Evolutionary conservation across 2,113 vertebrate genomes (phyloP).

Genomic region (Peromyscus californicus): DNA sequence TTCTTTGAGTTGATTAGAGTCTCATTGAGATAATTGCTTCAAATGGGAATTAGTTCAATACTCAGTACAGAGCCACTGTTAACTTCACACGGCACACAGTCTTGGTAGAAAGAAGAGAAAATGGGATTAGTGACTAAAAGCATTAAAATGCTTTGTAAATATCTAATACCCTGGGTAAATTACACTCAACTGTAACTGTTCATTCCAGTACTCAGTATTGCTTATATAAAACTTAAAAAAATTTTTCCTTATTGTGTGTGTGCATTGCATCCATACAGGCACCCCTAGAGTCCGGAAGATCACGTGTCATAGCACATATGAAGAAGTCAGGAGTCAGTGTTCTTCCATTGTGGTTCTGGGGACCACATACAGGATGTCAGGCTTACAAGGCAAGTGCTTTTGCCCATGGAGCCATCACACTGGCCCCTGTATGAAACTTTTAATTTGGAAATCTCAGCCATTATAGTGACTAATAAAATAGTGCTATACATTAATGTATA

Average conservation of each 20-base stretch:
- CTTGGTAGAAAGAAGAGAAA: constrained; percentile 28
- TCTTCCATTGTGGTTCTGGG: background rate
- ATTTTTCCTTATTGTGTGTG: background rate
- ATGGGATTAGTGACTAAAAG: background rate
- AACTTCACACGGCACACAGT: background rate
- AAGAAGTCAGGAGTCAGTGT: background rate
- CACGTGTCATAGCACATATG: too few species aligned
- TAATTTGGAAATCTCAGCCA: constrained; percentile 5
- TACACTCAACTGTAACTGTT: constrained; percentile 24
- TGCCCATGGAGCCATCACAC: background rate
- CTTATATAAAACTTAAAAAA: background rate
- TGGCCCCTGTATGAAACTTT: background rate
- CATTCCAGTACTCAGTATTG: constrained; percentile 10
- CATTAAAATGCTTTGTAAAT: constrained; percentile 6
- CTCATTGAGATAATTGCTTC: constrained; percentile 72
- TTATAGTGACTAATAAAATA: background rate
- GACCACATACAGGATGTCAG: background rate
- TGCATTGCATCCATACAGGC: background rate
- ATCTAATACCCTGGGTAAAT: constrained; percentile 3
- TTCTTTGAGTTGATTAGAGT: constrained; percentile 80
- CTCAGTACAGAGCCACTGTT: constrained; percentile 42
- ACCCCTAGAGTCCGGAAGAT: background rate
- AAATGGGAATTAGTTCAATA: constrained; percentile 76
- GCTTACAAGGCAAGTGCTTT: background rate
- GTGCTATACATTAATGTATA: background rate